phyloP scores from a whole-genome alignment of 2,888 invertebrate species.

The Trissolcus japonicus region DNA sequence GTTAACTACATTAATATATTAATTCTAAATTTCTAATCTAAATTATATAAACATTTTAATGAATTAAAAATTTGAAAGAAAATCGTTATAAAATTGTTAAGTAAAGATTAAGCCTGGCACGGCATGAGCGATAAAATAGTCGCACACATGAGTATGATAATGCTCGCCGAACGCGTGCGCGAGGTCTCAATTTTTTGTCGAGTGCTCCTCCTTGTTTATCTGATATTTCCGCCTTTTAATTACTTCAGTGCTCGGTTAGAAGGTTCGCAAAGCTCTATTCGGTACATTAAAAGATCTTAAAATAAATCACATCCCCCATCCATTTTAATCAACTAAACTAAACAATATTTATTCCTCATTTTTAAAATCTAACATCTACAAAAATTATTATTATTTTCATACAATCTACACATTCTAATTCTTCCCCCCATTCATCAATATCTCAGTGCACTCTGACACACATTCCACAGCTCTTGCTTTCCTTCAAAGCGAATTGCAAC shows the following conservation, averaged over 20 bases:
- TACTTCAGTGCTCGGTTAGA: slow-evolving; percentile 20
- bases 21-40: too few relatives aligned
- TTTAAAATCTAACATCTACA: too few relatives aligned
- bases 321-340: too few relatives aligned
- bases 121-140: background rate
- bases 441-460: too few relatives aligned
- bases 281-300: slow-evolving; percentile 8
- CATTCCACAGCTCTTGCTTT: too few relatives aligned
- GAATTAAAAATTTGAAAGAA: too few relatives aligned
- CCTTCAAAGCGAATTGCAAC: too few relatives aligned
- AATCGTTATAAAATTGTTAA: background rate
- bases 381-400: background rate
- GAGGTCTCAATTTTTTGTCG: slow-evolving; percentile 21
- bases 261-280: slow-evolving; percentile 11
- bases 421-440: too few relatives aligned
- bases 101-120: background rate
- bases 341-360: too few relatives aligned
- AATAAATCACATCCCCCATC: too few relatives aligned
- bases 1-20: too few relatives aligned
- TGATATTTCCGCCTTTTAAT: slow-evolving; percentile 37
- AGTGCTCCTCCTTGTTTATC: slow-evolving; percentile 26
- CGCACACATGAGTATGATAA: slow-evolving; percentile 8
- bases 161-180: slow-evolving; percentile 15
- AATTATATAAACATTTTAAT: too few relatives aligned
- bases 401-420: background rate